Conservation (phyloP, 2,797 vertebrate genomes). For the Pantherophis vulpinus region DNA sequence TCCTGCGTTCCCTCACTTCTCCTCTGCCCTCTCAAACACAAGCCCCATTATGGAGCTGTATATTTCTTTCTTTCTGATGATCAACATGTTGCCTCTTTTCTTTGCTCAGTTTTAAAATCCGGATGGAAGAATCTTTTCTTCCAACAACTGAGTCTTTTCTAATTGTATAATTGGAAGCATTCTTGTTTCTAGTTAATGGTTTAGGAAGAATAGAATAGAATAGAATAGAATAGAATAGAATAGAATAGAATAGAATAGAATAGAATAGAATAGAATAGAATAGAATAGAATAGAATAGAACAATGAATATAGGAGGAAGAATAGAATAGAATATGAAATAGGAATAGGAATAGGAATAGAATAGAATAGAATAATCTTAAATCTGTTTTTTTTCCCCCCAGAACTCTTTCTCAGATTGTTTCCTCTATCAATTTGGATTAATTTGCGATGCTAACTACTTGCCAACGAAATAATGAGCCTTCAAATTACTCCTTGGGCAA, state of each 20-base stretch:
- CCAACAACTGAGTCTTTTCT: not conserved
- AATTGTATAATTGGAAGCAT: not conserved
- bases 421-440: slow-evolving; percentile 55
- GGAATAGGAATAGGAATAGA: no score
- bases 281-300: no score
- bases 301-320: no score
- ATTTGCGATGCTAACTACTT: slow-evolving; percentile 61
- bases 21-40: not conserved
- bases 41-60: not conserved
- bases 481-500: slow-evolving; percentile 52
- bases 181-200: not conserved
- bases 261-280: no score
- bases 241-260: no score
- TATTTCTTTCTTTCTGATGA: slow-evolving; percentile 18
- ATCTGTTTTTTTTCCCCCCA: slow-evolving; percentile 48
- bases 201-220: not conserved
- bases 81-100: not conserved
- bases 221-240: no score
- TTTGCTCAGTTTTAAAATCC: not conserved
- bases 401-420: slow-evolving; percentile 40
- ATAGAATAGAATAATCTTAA: slow-evolving; percentile 7
- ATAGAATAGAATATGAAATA: no score
- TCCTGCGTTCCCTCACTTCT: not conserved
- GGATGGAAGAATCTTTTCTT: not conserved
- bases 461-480: slow-evolving; percentile 63